Evolutionary conservation across 2,797 vertebrate genomes (phyloP), one percentile per base, ranked within the genome.

Genomic region (Bovichtus diacanthus): DNA sequence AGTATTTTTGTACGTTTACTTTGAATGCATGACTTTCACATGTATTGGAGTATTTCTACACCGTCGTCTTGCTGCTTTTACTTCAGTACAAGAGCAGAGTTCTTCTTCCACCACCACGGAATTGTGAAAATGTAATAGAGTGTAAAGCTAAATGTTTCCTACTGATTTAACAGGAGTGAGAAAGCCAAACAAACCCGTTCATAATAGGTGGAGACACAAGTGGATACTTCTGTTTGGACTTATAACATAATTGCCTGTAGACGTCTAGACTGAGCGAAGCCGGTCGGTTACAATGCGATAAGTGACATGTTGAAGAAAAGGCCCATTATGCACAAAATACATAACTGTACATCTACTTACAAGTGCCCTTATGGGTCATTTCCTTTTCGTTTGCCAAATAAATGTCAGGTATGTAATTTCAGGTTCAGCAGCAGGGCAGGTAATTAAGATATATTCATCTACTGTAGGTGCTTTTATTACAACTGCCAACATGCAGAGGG

Each of bases 251-350:
- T 43, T 65, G 38, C 54, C 23, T 44, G 44, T 41, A 47, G 66
- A 69, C 34, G 5, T 56, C 29, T 29, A 59, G 64, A 78, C 77
- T 63, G 51, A 50, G 46, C 6, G 3, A 60, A 56, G 10, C 34
- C 18, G 7, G 53, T 61, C 11, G 2, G 61, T 74, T 74, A 63
- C 36, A 69, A 44, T 71, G 19, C 27, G 44, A 46, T n/a, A 62
- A 56, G 39, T 73, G 55, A 46, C 63, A 63, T 34, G 56, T 60
- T 55, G 31, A 60, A 79, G 58, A 85, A 85, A 79, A 79, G 47
- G 13, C 5, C 60, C 34, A 72, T 80, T 78, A 77, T 82, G 51
- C 39, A 27, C 55, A 51, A 61, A 51, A 65, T 46, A 61, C 27
- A 83, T 13, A 56, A 60, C 21, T 67, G 34, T 23, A 51, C 44